Base-by-base conservation (phyloP, 2,888 invertebrate species). In the Tenthredo scrophulariae region DNA sequence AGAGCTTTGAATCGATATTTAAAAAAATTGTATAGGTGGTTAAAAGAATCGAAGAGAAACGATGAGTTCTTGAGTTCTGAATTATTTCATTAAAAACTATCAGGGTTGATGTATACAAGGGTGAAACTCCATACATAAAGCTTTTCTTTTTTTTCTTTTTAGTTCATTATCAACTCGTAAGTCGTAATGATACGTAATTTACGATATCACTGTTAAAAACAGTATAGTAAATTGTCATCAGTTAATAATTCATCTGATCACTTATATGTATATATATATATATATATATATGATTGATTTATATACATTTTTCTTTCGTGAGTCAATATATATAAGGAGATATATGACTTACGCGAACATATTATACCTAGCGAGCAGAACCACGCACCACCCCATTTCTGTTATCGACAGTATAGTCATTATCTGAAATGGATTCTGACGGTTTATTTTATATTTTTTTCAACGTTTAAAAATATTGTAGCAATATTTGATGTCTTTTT, bases 371-470 rank as follows among this genome's bases (percentile, higher is more conserved):
- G 37, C 40, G 9, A 22, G n/a, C 13, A n/a, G 43, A 74, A 43
- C n/a, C 72, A 3, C n/a, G 15, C 33, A 67, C 26, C 22, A 29
- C 22, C 43, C 22, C 22, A 22, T 29, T 74, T 43, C 72, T 74
- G 72, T 43, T 74, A 74, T 74, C 72, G 72, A 74, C 72, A 74
- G 72, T 22, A 22, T 43, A 43, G 72, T 74, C 72, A 74, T 74
- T 74, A 74, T n/a, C 22, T n/a, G n/a, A 10, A 37, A 74, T 43
- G 26, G 43, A 74, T 74, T 74, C 43, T 13, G 10, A 43, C 72
- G 1, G 18, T 40, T 40, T 72, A 40, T 40, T 58, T 58, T 22
- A 4, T n/a, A 0, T 26, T 62, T 26, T 26, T 10, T 26, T 26
- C 62, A 62, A 62, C 26, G 26, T 62, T 26, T 13, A n/a, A 54